These are phyloP conservation scores for Diaprepes abbreviatus DNA, from an alignment of 2,888 invertebrate species.

Conservation along the genomic window DNA sequence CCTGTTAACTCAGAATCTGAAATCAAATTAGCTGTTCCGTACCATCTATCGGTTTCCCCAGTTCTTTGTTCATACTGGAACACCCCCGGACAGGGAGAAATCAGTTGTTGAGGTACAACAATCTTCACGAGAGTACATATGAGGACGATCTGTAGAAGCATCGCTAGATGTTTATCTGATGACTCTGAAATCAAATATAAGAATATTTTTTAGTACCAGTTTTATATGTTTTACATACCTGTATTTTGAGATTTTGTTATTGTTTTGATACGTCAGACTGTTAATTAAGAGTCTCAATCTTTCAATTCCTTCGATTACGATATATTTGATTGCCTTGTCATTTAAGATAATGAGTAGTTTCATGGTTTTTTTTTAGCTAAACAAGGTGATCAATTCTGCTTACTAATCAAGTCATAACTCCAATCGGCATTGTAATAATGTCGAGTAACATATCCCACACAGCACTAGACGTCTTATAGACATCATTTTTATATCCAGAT, in stretches of 20 bases:
- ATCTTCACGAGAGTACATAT: conserved; percentile 5
- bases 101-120: conserved; percentile 47
- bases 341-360: too few species aligned
- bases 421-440: too few species aligned
- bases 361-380: too few species aligned
- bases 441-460: too few species aligned
- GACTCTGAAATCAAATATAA: conserved; percentile 12
- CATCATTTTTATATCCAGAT: too few species aligned
- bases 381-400: too few species aligned
- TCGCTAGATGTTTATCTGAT: not conserved
- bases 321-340: too few species aligned
- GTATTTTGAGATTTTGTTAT: not conserved
- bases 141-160: not conserved
- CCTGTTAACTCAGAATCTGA: conserved; percentile 72
- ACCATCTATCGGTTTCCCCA: conserved; percentile 73
- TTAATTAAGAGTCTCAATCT: conserved; percentile 9
- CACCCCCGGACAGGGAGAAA: conserved; percentile 73
- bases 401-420: too few species aligned
- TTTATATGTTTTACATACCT: conserved; percentile 13
- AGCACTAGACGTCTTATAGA: too few species aligned
- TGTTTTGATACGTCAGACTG: not conserved
- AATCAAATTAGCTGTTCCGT: conserved; percentile 72
- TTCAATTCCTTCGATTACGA: too few species aligned
- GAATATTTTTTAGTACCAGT: conserved; percentile 9
- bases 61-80: conserved; percentile 72